Evolutionary conservation across 2,797 vertebrate species (phyloP).

Genomic region (Melanotaenia trifasciata): DNA sequence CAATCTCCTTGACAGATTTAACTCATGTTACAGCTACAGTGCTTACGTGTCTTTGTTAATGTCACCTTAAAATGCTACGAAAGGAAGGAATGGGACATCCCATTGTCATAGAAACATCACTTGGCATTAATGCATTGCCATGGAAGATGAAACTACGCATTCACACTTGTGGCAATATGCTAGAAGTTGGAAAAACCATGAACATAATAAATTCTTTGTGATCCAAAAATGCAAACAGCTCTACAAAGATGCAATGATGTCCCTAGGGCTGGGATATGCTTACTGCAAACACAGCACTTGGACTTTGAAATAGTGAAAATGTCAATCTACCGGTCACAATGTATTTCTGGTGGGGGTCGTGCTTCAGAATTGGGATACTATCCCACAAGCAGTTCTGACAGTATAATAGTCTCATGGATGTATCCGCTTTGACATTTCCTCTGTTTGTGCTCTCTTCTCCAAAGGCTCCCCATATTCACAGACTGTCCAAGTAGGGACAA

Average conservation of each 20-base stretch:
- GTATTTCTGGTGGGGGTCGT: too few relatives aligned
- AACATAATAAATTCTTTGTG: neutral
- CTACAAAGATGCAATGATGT: too few relatives aligned
- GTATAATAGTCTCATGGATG: slow-evolving; percentile 11
- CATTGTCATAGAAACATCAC: neutral
- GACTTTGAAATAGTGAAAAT: too few relatives aligned
- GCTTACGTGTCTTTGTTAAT: neutral
- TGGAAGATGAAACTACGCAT: neutral
- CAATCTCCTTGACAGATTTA: neutral
- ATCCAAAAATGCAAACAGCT: too few relatives aligned
- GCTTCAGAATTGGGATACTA: neutral
- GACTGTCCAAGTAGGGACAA: slow-evolving; percentile 23
- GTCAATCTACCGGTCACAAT: too few relatives aligned
- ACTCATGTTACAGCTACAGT: neutral
- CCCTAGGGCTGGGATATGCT: too few relatives aligned
- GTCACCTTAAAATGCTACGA: neutral
- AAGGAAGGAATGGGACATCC: neutral
- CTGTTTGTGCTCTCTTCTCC: slow-evolving; percentile 26
- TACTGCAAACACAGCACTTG: too few relatives aligned
- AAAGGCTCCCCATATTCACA: slow-evolving; percentile 32
- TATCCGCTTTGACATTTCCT: slow-evolving; percentile 37
- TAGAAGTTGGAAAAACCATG: neutral
- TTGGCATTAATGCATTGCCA: neutral
- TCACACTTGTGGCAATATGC: neutral
- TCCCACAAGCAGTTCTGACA: slow-evolving; percentile 4